Percentiles rank a stretch among this genome's conserved stretches.
These are phyloP conservation scores for Caradrina kadenii DNA, from an alignment of 2,888 invertebrate genomes.

Conservation along the genomic window DNA sequence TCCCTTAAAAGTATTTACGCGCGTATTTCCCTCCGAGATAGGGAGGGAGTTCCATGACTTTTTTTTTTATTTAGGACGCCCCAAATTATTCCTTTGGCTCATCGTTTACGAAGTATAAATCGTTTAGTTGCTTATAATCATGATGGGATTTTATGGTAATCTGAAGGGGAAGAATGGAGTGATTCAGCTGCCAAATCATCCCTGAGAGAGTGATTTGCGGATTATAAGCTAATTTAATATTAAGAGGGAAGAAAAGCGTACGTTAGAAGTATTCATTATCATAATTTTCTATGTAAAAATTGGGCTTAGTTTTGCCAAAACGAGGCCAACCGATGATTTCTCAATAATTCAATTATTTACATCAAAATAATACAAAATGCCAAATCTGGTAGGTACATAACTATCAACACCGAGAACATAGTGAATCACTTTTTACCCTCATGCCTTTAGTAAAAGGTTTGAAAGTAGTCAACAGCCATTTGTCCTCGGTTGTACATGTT, in stretches of 20 bases:
- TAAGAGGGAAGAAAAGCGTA: not conserved
- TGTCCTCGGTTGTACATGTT: no score
- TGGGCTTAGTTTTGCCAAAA: no score
- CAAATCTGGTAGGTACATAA: no score
- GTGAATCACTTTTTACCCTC: no score
- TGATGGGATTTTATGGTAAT: slow-evolving; percentile 34
- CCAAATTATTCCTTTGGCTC: slow-evolving; percentile 32
- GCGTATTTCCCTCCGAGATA: slow-evolving; percentile 41
- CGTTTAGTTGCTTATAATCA: slow-evolving; percentile 46
- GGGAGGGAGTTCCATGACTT: slow-evolving; percentile 29
- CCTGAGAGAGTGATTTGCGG: slow-evolving; percentile 8
- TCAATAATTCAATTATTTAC: no score
- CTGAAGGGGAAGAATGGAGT: slow-evolving; percentile 23
- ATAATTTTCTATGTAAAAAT: not conserved
- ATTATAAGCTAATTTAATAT: slow-evolving; percentile 1
- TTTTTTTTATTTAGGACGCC: slow-evolving; percentile 36
- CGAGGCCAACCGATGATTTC: no score
- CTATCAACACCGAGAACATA: no score
- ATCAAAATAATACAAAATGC: no score
- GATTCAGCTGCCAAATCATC: slow-evolving; percentile 27
- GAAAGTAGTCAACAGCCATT: no score
- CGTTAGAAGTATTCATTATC: not conserved
- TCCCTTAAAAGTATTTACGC: slow-evolving; percentile 60
- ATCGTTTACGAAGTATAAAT: slow-evolving; percentile 48
- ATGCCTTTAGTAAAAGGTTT: no score